These are phyloP conservation scores for Dendrolimus kikuchii DNA, from an alignment of 1,140 invertebrate species.

Conservation along the genomic window DNA sequence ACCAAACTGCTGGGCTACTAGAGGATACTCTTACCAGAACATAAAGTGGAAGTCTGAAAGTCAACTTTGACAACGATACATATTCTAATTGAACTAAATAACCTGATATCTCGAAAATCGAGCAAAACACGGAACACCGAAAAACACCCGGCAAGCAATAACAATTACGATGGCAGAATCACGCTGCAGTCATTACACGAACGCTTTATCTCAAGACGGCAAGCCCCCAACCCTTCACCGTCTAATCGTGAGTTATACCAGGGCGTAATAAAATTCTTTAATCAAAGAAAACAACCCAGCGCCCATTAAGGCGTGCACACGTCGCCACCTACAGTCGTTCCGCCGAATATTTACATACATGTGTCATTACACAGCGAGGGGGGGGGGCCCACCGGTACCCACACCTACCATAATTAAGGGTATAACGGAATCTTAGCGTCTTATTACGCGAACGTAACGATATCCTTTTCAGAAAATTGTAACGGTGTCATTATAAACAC, in stretches of 20 bases:
- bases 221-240: slow-evolving; percentile 55
- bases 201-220: slow-evolving; percentile 58
- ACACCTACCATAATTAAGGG: slow-evolving; percentile 63
- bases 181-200: slow-evolving; percentile 62
- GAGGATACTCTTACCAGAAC: no score
- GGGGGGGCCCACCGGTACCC: slow-evolving; percentile 24
- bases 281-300: slow-evolving; percentile 70
- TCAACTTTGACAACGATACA: no score
- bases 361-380: slow-evolving; percentile 59
- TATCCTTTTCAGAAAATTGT: slow-evolving; percentile 70
- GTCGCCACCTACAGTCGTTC: slow-evolving; percentile 64
- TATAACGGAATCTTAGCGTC: slow-evolving; percentile 71
- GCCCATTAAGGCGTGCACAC: slow-evolving; percentile 62
- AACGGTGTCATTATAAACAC: slow-evolving; percentile 55
- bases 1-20: no score
- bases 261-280: slow-evolving; percentile 69
- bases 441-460: slow-evolving; percentile 69
- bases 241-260: slow-evolving; percentile 70
- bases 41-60: no score
- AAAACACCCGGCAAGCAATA: slow-evolving; percentile 33
- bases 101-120: no score
- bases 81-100: no score
- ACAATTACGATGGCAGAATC: slow-evolving; percentile 65
- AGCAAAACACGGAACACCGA: background rate
- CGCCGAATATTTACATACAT: slow-evolving; percentile 70